phyloP scores from a whole-genome alignment of 1,140 invertebrate genomes.

The Mercenaria mercenaria region DNA sequence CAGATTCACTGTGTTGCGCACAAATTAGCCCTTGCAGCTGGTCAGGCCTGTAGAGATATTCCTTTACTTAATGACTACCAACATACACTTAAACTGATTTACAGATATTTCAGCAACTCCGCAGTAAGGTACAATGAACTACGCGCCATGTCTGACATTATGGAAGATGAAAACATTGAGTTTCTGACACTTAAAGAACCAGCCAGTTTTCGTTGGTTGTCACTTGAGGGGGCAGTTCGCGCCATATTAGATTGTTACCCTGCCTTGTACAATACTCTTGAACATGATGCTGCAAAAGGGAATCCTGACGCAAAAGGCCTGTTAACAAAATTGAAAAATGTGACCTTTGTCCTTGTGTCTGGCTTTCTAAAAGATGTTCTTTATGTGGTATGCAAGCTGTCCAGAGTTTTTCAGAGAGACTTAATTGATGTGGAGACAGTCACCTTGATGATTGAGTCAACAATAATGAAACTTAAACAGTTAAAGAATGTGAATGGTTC shows the following conservation, averaged over 20 bases:
- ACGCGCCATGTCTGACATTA: not conserved
- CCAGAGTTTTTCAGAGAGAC: not conserved
- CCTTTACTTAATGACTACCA: constrained; percentile 13
- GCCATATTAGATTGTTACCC: constrained; percentile 10
- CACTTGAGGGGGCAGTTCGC: constrained; percentile 22
- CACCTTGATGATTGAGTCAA: not conserved
- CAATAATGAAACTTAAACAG: not conserved
- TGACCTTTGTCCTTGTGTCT: not conserved
- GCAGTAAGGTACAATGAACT: constrained; percentile 40
- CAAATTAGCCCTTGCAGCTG: constrained; percentile 7
- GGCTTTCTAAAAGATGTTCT: not conserved
- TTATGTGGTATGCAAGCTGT: not conserved
- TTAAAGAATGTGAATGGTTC: constrained; percentile 4
- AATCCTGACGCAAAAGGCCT: not conserved
- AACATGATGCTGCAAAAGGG: not conserved
- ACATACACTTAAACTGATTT: constrained; percentile 12
- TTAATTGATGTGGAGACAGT: not conserved
- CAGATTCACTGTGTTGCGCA: constrained; percentile 59
- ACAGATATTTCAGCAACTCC: constrained; percentile 33
- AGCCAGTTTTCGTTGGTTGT: constrained; percentile 54
- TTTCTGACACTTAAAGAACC: constrained; percentile 47
- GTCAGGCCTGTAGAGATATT: constrained; percentile 30
- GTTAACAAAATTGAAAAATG: not conserved
- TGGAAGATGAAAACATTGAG: constrained; percentile 7
- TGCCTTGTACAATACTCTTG: not conserved